These are phyloP conservation scores for Melanostigma gelatinosum DNA, from an alignment of 2,113 vertebrate genomes.

Conservation along the genomic window DNA sequence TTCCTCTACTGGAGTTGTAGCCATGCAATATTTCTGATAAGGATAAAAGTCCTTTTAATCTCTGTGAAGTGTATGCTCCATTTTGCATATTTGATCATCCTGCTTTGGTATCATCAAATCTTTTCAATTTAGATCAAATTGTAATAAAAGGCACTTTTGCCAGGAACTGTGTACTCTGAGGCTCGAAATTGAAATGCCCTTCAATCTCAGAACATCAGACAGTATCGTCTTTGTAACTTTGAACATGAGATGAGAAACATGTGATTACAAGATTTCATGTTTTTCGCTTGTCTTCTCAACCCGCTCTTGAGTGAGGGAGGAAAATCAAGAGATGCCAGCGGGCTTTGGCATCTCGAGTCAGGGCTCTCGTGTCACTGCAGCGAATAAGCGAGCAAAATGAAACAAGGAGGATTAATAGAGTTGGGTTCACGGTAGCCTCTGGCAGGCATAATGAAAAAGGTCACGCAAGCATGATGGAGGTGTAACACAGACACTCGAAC, in stretches of 20 bases:
- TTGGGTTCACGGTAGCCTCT: slow-evolving; percentile 41
- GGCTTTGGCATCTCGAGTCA: slow-evolving; percentile 24
- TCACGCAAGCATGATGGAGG: slow-evolving; percentile 54
- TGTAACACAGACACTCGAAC: slow-evolving; percentile 24
- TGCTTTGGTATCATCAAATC: background rate
- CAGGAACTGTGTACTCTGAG: background rate
- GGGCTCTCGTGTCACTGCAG: slow-evolving; percentile 40
- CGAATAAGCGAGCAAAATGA: slow-evolving; percentile 30
- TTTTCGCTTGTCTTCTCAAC: slow-evolving; percentile 1
- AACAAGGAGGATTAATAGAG: slow-evolving; percentile 49
- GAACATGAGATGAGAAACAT: slow-evolving; percentile 1
- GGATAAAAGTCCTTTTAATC: background rate
- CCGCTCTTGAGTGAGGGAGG: slow-evolving; percentile 3
- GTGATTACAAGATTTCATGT: slow-evolving; percentile 7
- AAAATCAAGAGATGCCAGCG: slow-evolving; percentile 31
- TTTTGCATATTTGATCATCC: slow-evolving; percentile 14
- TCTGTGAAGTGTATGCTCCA: background rate
- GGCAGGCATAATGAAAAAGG: slow-evolving; percentile 63
- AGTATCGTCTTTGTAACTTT: background rate
- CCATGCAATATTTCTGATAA: slow-evolving; percentile 11
- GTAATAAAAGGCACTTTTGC: background rate
- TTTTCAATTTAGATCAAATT: slow-evolving; percentile 28
- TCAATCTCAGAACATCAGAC: slow-evolving; percentile 13
- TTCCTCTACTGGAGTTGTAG: background rate
- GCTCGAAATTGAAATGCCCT: background rate